Evolutionary conservation across 30 jellyfish, hydroid and myxozoan species (phyloP).

Genomic region (Chironex yamaguchii): DNA sequence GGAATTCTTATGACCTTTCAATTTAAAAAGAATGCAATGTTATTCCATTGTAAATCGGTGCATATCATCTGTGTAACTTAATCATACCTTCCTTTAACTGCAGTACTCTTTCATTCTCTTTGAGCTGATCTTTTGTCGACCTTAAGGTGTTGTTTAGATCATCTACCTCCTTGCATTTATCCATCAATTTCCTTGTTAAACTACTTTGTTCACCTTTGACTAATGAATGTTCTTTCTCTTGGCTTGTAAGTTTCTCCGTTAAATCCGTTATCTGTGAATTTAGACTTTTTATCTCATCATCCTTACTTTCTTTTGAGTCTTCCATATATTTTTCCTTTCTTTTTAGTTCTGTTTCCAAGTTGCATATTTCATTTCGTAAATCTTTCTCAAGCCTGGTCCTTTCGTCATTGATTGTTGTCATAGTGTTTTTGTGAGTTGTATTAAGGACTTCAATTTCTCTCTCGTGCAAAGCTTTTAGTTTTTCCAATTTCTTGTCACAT

Average conservation of each 20-base stretch:
- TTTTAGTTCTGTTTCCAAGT: conserved; percentile 33
- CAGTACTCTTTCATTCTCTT: too few relatives aligned
- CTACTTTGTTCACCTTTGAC: neutral
- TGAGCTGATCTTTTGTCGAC: too few relatives aligned
- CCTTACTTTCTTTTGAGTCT: conserved; percentile 37
- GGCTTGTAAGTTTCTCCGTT: neutral
- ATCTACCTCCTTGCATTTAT: neutral
- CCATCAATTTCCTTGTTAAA: neutral
- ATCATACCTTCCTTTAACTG: too few relatives aligned
- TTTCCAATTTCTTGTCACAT: conserved; percentile 67
- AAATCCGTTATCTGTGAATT: neutral
- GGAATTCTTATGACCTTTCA: too few relatives aligned
- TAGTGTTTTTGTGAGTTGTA: conserved; percentile 55
- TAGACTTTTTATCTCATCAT: conserved; percentile 49
- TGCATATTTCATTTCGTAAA: conserved; percentile 6
- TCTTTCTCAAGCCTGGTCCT: too few relatives aligned
- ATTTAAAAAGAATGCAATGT: too few relatives aligned
- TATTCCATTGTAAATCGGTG: too few relatives aligned
- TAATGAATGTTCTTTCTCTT: neutral
- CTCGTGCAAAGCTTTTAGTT: conserved; percentile 75
- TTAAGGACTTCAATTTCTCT: conserved; percentile 69
- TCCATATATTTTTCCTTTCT: conserved; percentile 41
- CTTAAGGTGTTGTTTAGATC: too few relatives aligned
- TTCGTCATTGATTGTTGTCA: neutral
- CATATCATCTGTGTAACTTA: too few relatives aligned